Evolutionary conservation across 2,888 invertebrate genomes (phyloP), one percentile per base, ranked within the genome.

Genomic region (Herminia tarsipennalis): DNA sequence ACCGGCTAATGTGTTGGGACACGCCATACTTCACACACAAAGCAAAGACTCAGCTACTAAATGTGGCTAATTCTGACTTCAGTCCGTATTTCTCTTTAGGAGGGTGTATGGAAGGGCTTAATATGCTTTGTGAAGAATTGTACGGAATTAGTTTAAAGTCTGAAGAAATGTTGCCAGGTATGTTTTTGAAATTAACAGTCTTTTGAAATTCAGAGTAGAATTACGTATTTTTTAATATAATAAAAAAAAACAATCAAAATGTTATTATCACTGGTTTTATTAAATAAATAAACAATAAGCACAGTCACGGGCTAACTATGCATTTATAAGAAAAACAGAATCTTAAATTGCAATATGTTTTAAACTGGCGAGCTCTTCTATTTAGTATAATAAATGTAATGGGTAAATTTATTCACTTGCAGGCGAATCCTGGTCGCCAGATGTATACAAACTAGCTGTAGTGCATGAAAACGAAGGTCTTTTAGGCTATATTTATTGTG

Each of bases 61-160:
- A 95, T 48, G 94, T 94, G 0, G 94, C 94, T 6, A 93, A 94
- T 39, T 92, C 94, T 2, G 96, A 97, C 67, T 96, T 95, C 70
- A 93, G 95, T 27, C 96, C 96, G 1, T 98, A 95, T 82, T 98
- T 98, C 84, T 98, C 97, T 6, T 92, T 99, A 0, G 99, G 99
- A 0, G 94, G 95, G 4, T 98, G 99, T 71, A 99, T 99, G 98
- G 98, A 98, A 72, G 99, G 99, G 0, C 89, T 99, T n/a, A 97
- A 97, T 78, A 93, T 95, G 76, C 85, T 99, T n/a, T 96, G 98
- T 60, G 93, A 95, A 52, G 93, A 94, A 13, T 88, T 99, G 2
- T 98, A 96, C 71, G 97, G 96, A 0, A 96, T 99, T 24, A 93
- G 93, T 1, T 85, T 99, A 42, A 92, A 95, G 53, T 93, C 94